A percentile compares a stretch with the other conserved stretches of the same genome.
phyloP scores from a whole-genome alignment of 2,888 invertebrate species.

The Drepanosiphum platanoidis region DNA sequence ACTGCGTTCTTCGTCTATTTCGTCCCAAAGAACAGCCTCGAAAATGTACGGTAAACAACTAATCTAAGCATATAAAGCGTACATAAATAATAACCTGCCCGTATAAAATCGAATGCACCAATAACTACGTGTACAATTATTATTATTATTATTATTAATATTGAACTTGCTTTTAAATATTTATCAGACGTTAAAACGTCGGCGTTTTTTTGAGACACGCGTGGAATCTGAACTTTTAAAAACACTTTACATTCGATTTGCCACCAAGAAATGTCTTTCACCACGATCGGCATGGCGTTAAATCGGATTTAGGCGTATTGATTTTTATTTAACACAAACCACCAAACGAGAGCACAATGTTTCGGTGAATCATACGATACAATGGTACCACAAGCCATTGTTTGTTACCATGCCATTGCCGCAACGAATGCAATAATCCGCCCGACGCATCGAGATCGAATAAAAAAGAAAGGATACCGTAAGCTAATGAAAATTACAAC shows the following conservation, averaged over 20 bases:
- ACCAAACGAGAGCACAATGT: neutral
- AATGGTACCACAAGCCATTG: neutral
- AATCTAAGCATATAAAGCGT: slow-evolving; percentile 68
- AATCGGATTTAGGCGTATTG: slow-evolving; percentile 3
- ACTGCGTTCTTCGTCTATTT: slow-evolving; percentile 71
- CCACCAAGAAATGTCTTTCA: slow-evolving; percentile 81
- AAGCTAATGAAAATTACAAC: neutral
- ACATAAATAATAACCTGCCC: neutral
- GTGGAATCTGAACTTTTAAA: slow-evolving; percentile 75
- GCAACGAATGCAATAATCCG: neutral
- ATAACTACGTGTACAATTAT: neutral
- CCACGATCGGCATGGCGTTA: slow-evolving; percentile 75
- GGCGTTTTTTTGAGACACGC: slow-evolving; percentile 73
- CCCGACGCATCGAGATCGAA: neutral
- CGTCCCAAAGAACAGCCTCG: slow-evolving; percentile 74
- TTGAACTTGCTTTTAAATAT: slow-evolving; percentile 74
- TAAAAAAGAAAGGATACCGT: neutral
- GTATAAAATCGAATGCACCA: neutral
- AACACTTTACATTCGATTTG: slow-evolving; percentile 74
- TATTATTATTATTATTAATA: neutral
- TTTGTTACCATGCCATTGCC: slow-evolving; percentile 23
- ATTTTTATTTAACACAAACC: neutral
- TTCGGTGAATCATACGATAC: neutral
- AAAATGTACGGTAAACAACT: slow-evolving; percentile 79
- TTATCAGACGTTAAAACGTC: slow-evolving; percentile 77